Evolutionary conservation across 1,140 invertebrate genomes (phyloP).

Genomic region (Monochamus saltuarius): DNA sequence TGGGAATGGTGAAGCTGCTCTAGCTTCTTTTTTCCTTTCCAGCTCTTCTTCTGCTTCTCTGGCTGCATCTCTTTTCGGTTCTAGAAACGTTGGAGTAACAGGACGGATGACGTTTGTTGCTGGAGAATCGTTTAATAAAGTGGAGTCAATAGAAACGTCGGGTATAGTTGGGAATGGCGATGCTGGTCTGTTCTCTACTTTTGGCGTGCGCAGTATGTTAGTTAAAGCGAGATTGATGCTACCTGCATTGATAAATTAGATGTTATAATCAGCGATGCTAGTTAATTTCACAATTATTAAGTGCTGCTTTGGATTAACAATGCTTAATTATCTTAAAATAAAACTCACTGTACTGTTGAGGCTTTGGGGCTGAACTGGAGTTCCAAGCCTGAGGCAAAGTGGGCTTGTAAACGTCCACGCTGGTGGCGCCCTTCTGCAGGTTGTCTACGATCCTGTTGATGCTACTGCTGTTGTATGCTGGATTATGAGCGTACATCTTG

Average conservation of each 20-base stretch:
- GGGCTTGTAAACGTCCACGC: conserved; percentile 55
- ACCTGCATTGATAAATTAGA: conserved; percentile 29
- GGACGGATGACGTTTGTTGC: conserved; percentile 25
- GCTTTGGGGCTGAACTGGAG: conserved; percentile 32
- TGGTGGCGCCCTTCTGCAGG: conserved; percentile 46
- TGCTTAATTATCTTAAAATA: not conserved
- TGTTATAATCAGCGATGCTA: no score
- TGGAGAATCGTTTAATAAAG: conserved; percentile 25
- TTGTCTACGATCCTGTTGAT: conserved; percentile 50
- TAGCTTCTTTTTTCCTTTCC: conserved; percentile 18
- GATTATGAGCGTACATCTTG: conserved; percentile 47
- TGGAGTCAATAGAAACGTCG: conserved; percentile 36
- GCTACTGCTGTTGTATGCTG: conserved; percentile 50
- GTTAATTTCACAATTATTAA: no score
- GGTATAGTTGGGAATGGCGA: conserved; percentile 45
- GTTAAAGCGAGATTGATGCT: conserved; percentile 35
- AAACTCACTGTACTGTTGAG: conserved; percentile 40
- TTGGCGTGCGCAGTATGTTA: conserved; percentile 27
- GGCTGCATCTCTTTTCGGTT: conserved; percentile 23
- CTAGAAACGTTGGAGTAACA: conserved; percentile 33
- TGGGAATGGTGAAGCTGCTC: conserved; percentile 39
- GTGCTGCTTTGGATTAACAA: no score
- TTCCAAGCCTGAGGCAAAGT: conserved; percentile 59
- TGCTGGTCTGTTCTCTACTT: conserved; percentile 25
- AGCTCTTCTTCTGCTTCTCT: conserved; percentile 30